Evolutionary conservation across 1,140 invertebrate genomes (phyloP), one percentile per base, ranked within the genome.

Genomic region (Olivierus martensii): DNA sequence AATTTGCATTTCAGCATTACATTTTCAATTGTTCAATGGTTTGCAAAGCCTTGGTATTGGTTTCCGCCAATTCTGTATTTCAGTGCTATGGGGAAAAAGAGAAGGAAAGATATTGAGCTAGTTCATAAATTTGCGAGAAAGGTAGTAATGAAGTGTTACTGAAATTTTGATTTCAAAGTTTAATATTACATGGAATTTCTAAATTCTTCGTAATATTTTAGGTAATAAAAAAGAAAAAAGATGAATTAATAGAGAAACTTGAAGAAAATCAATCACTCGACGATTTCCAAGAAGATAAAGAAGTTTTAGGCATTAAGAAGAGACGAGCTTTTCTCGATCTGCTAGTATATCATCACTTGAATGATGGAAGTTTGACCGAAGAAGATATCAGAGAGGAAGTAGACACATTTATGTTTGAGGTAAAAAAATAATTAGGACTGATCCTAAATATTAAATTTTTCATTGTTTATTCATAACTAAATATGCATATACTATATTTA

Each of bases 391-490:
- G 85, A 59, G 86, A 91, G 69, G 85, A 91, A 77, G 87, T 92
- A 0, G 85, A 91, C 65, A 92, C 88, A 1, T 92, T 93, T 60
- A 91, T 92, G 85, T 93, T 94, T 66, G 88, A 92, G 77, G 76
- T 56, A 43, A 21, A 44, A 38, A 7, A 44, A n/a, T n/a, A n/a
- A n/a, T n/a, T n/a, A n/a, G n/a, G n/a, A n/a, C n/a, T n/a, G n/a
- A n/a, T n/a, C n/a, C n/a, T n/a, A n/a, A n/a, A n/a, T n/a, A n/a
- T n/a, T n/a, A n/a, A n/a, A n/a, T n/a, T n/a, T n/a, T n/a, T n/a
- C n/a, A n/a, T n/a, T n/a, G n/a, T n/a, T n/a, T n/a, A n/a, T n/a
- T n/a, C n/a, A n/a, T n/a, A n/a, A n/a, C n/a, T n/a, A n/a, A n/a
- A n/a, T n/a, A n/a, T n/a, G n/a, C n/a, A n/a, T n/a, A n/a, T n/a